A percentile compares a stretch with the other conserved stretches of the same genome.
Conservation (phyloP, 2,888 invertebrate species). For the Eupsilia transversa region DNA sequence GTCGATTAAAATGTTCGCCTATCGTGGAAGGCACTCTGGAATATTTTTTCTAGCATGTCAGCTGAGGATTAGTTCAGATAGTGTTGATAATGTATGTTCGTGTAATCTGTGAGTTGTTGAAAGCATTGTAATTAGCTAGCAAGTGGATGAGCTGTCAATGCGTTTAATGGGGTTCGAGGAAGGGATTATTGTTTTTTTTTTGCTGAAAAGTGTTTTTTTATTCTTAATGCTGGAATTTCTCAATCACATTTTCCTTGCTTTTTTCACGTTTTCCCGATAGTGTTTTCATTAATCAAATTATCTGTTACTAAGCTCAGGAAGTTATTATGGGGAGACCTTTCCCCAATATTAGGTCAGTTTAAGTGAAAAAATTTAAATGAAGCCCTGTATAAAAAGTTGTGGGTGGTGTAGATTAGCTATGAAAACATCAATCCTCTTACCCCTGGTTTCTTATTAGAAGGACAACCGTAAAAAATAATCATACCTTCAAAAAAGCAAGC, state of each 20-base stretch:
- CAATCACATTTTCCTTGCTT: not conserved
- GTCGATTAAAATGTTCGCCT: constrained; percentile 70
- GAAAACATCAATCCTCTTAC: not conserved
- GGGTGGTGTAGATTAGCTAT: not conserved
- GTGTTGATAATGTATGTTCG: constrained; percentile 61
- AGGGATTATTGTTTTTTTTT: constrained; percentile 46
- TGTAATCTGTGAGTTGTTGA: constrained; percentile 70
- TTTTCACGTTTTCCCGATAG: not conserved
- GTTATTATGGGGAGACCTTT: not conserved
- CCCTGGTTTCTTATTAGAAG: not conserved
- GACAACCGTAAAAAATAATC: not conserved
- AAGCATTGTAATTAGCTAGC: constrained; percentile 69
- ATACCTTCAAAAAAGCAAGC: not conserved
- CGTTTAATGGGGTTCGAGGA: constrained; percentile 52
- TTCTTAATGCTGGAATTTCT: not conserved
- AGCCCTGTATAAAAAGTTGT: not conserved
- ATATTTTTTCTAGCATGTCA: constrained; percentile 68
- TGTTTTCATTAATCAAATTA: not conserved
- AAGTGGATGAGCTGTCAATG: constrained; percentile 61
- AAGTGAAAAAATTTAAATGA: not conserved
- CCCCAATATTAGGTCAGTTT: not conserved
- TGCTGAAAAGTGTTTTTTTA: not conserved
- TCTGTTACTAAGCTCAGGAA: not conserved
- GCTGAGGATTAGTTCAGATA: constrained; percentile 65
- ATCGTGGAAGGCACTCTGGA: constrained; percentile 68